Conservation (phyloP, 1,140 invertebrate species). For the Mya arenaria region DNA sequence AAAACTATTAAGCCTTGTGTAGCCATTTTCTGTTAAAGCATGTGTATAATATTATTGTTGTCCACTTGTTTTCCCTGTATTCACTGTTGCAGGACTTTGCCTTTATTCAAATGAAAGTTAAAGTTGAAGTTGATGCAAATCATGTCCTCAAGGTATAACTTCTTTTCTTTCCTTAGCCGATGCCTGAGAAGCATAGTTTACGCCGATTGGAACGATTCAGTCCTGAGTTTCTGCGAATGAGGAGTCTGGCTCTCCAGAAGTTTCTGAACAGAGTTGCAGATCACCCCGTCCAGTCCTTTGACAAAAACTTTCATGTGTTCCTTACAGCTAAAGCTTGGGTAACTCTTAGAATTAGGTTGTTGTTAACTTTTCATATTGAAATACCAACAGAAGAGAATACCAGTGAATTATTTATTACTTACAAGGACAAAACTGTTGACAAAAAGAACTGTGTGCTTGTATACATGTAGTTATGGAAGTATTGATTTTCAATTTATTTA, state of each 20-base stretch:
- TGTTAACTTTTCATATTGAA: not conserved
- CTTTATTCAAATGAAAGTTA: no score
- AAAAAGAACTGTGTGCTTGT: no score
- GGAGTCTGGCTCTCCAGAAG: conserved; percentile 87
- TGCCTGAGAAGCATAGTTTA: conserved; percentile 88
- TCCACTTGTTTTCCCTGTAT: no score
- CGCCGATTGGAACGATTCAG: conserved; percentile 88
- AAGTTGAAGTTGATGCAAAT: no score
- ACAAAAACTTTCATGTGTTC: conserved; percentile 87
- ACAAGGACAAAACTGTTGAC: no score
- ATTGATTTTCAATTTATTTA: no score
- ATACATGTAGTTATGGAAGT: no score
- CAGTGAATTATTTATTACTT: not conserved
- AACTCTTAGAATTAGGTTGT: conserved; percentile 11
- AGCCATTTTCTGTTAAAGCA: no score
- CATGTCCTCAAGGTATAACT: no score
- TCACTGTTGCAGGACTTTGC: no score
- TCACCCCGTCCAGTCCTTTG: conserved; percentile 88
- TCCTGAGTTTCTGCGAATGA: conserved; percentile 87
- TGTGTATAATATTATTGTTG: no score
- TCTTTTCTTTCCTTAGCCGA: conserved; percentile 83
- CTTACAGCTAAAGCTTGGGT: conserved; percentile 87
- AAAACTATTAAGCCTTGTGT: no score
- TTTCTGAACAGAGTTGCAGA: conserved; percentile 86
- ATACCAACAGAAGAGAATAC: not conserved